Evolutionary conservation across 2,888 invertebrate species (phyloP).

Genomic region (Diarsia mendica): DNA sequence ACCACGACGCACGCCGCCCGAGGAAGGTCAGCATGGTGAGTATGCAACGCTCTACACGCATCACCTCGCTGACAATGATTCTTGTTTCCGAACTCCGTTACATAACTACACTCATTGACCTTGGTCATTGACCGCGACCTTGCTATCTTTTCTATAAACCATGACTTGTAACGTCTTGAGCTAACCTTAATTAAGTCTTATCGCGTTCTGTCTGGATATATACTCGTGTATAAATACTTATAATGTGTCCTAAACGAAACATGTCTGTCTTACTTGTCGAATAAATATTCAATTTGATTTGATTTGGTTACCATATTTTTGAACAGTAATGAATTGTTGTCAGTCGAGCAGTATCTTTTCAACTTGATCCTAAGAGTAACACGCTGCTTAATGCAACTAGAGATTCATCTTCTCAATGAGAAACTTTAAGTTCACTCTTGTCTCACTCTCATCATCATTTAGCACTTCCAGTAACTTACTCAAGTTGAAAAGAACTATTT

Average conservation of each 20-base stretch:
- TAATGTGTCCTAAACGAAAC: constrained; percentile 6
- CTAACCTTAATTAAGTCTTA: constrained; percentile 10
- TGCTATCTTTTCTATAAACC: constrained; percentile 2
- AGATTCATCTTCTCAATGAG: constrained; percentile 45
- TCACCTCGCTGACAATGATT: constrained; percentile 83
- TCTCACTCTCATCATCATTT: constrained; percentile 69
- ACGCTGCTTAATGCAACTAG: constrained; percentile 71
- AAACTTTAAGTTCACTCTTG: constrained; percentile 58
- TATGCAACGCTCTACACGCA: constrained; percentile 83
- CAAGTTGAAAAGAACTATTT: constrained; percentile 83
- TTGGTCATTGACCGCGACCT: constrained; percentile 2
- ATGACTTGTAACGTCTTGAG: constrained; percentile 1
- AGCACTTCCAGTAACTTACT: constrained; percentile 69
- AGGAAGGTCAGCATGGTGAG: constrained; percentile 98
- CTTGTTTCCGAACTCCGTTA: constrained; percentile 34
- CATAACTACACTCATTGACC: constrained; percentile 2
- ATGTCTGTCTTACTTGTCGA: neutral
- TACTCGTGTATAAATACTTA: neutral
- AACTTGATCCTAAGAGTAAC: constrained; percentile 78
- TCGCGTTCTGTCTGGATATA: constrained; percentile 25
- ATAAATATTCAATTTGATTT: constrained; percentile 11
- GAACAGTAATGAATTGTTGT: constrained; percentile 78
- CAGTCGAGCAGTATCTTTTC: constrained; percentile 81
- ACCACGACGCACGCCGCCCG: constrained; percentile 88
- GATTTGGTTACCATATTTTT: constrained; percentile 9